Percentiles rank a stretch among this genome's conserved stretches.
Evolutionary conservation across 2,797 vertebrate species (phyloP).

Genomic region (Paguma larvata): DNA sequence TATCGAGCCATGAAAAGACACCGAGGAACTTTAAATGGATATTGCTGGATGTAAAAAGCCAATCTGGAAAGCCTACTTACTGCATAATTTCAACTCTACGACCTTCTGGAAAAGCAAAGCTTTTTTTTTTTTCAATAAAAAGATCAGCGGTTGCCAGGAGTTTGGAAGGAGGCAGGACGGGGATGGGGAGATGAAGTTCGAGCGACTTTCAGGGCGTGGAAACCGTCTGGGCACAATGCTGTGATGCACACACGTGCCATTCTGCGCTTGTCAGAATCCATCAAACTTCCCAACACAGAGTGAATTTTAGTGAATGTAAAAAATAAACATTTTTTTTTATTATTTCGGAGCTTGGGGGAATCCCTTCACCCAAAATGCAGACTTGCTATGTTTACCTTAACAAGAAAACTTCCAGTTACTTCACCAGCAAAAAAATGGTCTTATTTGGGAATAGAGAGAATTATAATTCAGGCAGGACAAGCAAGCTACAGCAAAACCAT

Average conservation of each 20-base stretch:
- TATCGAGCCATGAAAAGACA: neutral
- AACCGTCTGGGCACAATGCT: rapidly evolving
- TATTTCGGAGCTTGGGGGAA: neutral
- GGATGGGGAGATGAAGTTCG: rapidly evolving
- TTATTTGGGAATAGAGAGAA: neutral
- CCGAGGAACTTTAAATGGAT: neutral
- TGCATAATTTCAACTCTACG: rapidly evolving
- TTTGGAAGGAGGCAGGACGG: neutral
- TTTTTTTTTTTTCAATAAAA: too few relatives aligned
- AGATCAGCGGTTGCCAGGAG: too few relatives aligned
- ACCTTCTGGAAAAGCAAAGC: neutral
- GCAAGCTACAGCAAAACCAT: too few relatives aligned
- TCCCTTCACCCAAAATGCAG: neutral
- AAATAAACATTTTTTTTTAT: neutral
- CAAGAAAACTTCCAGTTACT: neutral
- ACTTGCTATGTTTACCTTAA: neutral
- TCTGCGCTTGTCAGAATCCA: neutral
- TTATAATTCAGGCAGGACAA: too few relatives aligned
- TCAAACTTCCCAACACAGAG: neutral
- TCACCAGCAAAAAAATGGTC: neutral
- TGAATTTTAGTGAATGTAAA: neutral
- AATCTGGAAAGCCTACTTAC: neutral
- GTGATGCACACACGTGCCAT: rapidly evolving
- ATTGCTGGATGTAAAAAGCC: neutral
- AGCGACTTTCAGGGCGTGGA: neutral